Base-by-base conservation (phyloP, 1,140 invertebrate species). In the Liolophura sinensis region DNA sequence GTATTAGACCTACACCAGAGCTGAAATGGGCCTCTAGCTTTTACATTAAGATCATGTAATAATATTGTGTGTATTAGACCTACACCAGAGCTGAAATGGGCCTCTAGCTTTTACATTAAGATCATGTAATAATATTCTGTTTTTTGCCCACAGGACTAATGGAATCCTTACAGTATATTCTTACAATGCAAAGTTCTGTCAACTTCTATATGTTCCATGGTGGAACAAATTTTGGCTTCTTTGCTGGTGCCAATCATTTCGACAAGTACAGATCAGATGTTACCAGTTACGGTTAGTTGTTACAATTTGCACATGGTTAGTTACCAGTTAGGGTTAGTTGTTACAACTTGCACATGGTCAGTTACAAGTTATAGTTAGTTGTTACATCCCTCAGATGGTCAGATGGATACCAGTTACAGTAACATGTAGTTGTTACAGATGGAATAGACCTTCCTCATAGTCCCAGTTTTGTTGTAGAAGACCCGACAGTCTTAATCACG, bases 191-290 rank as follows among this genome's bases (percentile, higher is more conserved):
- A 50, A 15, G 14, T 15, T 50, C 49, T 50, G 49, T 91, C 54
- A 90, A 89, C 77, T 85, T 89, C 67, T 90, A 89, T 76, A 90
- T 90, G 89, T 89, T 90, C 69, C 87, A 88, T 73, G 89, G 89
- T 12, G 89, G 89, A 20, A 90, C 89, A 0, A 90, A 86, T 73
- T 90, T 88, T 77, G 89, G 88, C 5, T 90, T 89, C 71, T 84
- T 87, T 75, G 87, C 87, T 72, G 89, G 89, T 46, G 86, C 87
- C 6, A 88, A 89, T 24, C n/a, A 50, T n/a, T 50, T 15, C 27
- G 16, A 16, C 12, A n/a, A 18, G 1, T 87, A 82, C 68, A 65
- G 76, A 52, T 72, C 86, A 12, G 82, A 85, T 63, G 82, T 86
- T 20, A 87, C 84, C 7, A 88, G 87, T 67, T 88, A 88, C 76